Evolutionary conservation across 2,797 vertebrate species (phyloP), one percentile per base, ranked within the genome.

Genomic region (Enteromius afrohamiltoni): DNA sequence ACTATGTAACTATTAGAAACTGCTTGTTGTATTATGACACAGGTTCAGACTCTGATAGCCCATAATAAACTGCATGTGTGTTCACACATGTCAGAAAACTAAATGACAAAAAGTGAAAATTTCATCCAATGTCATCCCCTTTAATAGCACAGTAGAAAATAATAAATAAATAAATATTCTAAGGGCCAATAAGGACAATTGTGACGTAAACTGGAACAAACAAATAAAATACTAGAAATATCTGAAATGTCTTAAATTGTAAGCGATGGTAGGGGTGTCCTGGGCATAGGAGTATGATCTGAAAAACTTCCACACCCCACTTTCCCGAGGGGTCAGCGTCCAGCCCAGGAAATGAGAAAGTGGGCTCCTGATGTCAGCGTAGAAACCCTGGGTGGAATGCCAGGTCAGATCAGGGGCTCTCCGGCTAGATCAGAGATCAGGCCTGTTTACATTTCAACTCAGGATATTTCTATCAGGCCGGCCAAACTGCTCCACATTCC

Each of bases 401-500:
- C 7, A 86, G 92, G 92, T 92, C 90, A 91, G 87, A 93, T 89
- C 86, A n/a, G 86, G 85, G 88, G 83, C 70, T 78, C 79, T 85
- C 81, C 87, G 86, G 74, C 86, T 88, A 90, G 93, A 93, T 93
- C 94, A 94, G 92, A 94, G 95, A 95, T 95, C 94, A 95, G 92
- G 89, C 88, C 90, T 95, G 95, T 95, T 95, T 96, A 95, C 94
- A 94, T 95, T 95, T 94, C 92, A 94, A 93, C 93, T 94, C 93
- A 93, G 93, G 93, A 93, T 95, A 94, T 94, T 95, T 95, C 94
- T 95, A 92, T 93, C 92, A 91, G 92, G 86, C 88, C 0, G 86
- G 93, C 93, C 91, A 93, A 93, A 92, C 91, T 88, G 91, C 90
- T 79, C 40, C 85, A 89, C 86, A 90, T 96, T 96, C 94, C 95